These are phyloP conservation scores for Leucoraja erinaceus DNA, from an alignment of 2,113 vertebrate genomes.

Conservation along the genomic window DNA sequence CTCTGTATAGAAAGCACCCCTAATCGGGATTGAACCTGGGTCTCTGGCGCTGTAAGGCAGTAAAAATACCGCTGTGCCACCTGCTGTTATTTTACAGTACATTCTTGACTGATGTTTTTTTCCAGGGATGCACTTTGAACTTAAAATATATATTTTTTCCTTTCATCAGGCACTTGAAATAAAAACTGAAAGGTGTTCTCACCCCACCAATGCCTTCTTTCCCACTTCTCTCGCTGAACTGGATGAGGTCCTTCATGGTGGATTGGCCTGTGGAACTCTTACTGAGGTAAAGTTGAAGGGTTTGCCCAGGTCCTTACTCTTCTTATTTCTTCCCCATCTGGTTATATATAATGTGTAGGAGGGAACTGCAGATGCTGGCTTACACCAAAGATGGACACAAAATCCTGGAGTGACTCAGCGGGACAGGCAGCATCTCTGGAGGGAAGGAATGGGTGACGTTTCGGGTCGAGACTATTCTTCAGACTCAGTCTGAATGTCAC, in stretches of 20 bases:
- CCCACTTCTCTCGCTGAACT: slow-evolving; percentile 57
- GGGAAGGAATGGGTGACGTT: too few relatives aligned
- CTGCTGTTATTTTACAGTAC: not conserved
- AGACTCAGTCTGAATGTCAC: too few relatives aligned
- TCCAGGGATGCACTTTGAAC: not conserved
- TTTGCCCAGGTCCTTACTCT: not conserved
- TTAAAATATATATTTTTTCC: not conserved
- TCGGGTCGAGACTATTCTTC: too few relatives aligned
- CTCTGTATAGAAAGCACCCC: too few relatives aligned
- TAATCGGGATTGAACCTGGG: too few relatives aligned
- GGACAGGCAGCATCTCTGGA: too few relatives aligned
- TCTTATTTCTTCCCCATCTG: not conserved
- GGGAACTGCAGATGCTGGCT: too few relatives aligned
- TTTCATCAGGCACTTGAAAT: slow-evolving; percentile 59
- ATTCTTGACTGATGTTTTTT: not conserved
- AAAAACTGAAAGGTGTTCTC: slow-evolving; percentile 49
- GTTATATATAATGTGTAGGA: not conserved
- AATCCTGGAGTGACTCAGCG: too few relatives aligned
- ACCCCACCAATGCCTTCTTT: slow-evolving; percentile 52
- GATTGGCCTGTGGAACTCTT: slow-evolving; percentile 65
- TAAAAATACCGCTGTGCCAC: too few relatives aligned
- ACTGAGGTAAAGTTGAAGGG: slow-evolving; percentile 62
- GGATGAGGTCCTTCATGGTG: slow-evolving; percentile 62
- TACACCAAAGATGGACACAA: too few relatives aligned
- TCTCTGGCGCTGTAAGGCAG: too few relatives aligned